phyloP scores from a whole-genome alignment of 2,797 vertebrate genomes.

The Amphiprion clarkii region DNA sequence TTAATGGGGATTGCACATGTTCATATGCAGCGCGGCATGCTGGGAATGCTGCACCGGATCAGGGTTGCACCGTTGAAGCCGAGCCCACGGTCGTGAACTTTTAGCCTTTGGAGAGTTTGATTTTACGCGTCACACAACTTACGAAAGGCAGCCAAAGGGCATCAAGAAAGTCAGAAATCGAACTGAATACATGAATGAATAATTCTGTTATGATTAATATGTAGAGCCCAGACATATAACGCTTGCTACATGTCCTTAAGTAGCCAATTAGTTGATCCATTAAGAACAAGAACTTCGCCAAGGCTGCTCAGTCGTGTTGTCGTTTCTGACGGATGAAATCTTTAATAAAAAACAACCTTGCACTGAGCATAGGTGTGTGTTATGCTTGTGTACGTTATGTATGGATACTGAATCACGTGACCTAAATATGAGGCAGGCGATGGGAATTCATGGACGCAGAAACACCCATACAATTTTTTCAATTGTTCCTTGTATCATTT shows the following conservation, averaged over 20 bases:
- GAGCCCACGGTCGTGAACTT: neutral
- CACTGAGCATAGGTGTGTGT: no score
- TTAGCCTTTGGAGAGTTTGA: neutral
- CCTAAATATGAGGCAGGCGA: no score
- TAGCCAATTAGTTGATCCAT: neutral
- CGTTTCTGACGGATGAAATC: no score
- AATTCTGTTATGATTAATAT: no score
- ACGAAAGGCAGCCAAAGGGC: neutral
- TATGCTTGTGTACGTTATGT: no score
- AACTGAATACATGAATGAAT: conserved; percentile 9
- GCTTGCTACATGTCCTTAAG: neutral
- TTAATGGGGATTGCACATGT: conserved; percentile 29
- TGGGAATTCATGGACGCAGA: no score
- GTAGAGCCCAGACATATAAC: no score
- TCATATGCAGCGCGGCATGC: neutral
- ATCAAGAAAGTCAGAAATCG: neutral
- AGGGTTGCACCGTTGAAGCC: neutral
- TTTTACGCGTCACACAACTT: neutral
- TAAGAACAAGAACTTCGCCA: neutral
- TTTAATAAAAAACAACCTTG: no score
- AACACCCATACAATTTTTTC: no score
- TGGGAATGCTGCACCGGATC: neutral
- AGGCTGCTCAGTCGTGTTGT: no score
- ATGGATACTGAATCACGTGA: no score
- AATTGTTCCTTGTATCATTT: no score